Evolutionary conservation across 2,888 invertebrate genomes (phyloP).

Genomic region (Bombylius discolor): DNA sequence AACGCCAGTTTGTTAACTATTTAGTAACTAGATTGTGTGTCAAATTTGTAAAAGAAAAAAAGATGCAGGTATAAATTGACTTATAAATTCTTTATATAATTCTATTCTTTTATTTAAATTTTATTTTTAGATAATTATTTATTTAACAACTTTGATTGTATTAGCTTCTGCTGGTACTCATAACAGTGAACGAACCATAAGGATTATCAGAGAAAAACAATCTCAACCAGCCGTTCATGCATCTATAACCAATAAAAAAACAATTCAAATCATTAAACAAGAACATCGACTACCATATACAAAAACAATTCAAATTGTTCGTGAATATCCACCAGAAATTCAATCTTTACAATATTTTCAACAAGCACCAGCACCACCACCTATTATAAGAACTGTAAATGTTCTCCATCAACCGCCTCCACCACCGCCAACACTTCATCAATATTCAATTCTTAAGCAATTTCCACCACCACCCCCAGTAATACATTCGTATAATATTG

Average conservation of each 20-base stretch:
- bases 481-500: background rate
- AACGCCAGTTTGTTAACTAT: background rate
- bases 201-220: too few species aligned
- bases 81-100: too few species aligned
- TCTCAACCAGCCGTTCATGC: background rate
- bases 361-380: conserved; percentile 1
- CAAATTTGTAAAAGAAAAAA: background rate
- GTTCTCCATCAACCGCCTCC: conserved; percentile 1
- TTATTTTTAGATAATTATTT: background rate
- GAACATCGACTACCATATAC: background rate
- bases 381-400: background rate
- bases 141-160: background rate
- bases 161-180: background rate
- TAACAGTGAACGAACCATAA: background rate
- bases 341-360: background rate
- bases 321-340: background rate
- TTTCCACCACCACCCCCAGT: conserved; percentile 2
- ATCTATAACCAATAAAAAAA: background rate
- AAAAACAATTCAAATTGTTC: background rate
- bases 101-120: background rate
- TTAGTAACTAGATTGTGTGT: background rate
- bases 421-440: conserved; percentile 4
- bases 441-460: background rate
- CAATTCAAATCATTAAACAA: background rate
- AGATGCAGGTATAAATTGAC: background rate